phyloP scores from a whole-genome alignment of 2,113 vertebrate species.

The Seriola aureovittata region DNA sequence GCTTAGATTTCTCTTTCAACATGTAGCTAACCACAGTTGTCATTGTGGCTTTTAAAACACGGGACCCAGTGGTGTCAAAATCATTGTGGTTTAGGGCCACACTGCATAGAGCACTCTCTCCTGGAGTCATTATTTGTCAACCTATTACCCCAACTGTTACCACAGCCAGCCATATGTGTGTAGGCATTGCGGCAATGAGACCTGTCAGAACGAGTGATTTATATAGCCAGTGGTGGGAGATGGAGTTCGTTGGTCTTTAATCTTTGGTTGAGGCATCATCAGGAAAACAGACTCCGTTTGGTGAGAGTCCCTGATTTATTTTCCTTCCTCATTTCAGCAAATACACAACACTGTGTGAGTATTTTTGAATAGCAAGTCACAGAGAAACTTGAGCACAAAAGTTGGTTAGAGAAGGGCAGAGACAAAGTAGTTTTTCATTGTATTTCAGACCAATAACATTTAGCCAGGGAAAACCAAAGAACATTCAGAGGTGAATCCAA shows the following conservation, averaged over 20 bases:
- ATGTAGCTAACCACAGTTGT: constrained; percentile 69
- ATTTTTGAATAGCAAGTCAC: constrained; percentile 31
- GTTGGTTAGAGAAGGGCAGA: background rate
- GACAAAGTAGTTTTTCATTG: constrained; percentile 1
- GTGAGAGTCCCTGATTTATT: constrained; percentile 55
- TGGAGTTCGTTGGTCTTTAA: constrained; percentile 59
- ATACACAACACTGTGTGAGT: constrained; percentile 11
- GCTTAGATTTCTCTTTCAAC: constrained; percentile 55
- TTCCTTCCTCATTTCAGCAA: constrained; percentile 35
- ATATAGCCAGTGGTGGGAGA: constrained; percentile 47
- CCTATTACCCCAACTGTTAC: constrained; percentile 66
- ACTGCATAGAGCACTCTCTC: constrained; percentile 49
- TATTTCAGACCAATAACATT: constrained; percentile 33
- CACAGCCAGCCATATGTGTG: constrained; percentile 65
- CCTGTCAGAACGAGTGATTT: constrained; percentile 66
- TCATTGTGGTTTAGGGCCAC: constrained; percentile 65
- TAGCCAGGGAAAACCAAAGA: background rate
- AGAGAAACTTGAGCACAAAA: constrained; percentile 16
- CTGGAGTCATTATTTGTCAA: constrained; percentile 67
- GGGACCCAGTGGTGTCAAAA: constrained; percentile 65
- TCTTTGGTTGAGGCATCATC: constrained; percentile 51
- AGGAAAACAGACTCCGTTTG: constrained; percentile 52
- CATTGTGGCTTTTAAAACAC: constrained; percentile 73
- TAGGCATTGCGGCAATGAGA: constrained; percentile 50
- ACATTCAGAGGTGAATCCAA: constrained; percentile 12